Evolutionary conservation across 2,888 invertebrate species (phyloP).

Genomic region (Ophraella communa): DNA sequence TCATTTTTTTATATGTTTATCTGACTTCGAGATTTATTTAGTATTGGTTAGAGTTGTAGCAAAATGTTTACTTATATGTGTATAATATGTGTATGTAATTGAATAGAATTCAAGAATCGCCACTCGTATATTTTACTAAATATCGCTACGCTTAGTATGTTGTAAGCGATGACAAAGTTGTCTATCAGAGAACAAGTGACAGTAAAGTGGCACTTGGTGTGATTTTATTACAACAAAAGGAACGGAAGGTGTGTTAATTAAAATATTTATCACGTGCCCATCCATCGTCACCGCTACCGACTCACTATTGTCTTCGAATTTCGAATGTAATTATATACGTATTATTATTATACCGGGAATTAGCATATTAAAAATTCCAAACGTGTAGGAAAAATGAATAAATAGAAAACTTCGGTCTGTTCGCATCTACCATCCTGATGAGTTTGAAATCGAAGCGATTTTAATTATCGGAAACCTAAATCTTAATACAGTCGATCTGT

Average conservation of each 20-base stretch:
- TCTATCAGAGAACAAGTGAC: too few relatives aligned
- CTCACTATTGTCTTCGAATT: slow-evolving; percentile 19
- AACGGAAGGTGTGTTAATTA: slow-evolving; percentile 33
- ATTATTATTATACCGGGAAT: slow-evolving; percentile 23
- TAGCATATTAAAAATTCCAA: slow-evolving; percentile 17
- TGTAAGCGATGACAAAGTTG: too few relatives aligned
- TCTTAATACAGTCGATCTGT: too few relatives aligned
- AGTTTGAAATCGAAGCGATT: not conserved
- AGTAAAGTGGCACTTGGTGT: not conserved
- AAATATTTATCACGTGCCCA: slow-evolving; percentile 29
- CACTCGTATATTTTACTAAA: too few relatives aligned
- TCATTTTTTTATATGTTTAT: too few relatives aligned
- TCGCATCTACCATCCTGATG: not conserved
- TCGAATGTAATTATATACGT: slow-evolving; percentile 29
- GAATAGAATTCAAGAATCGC: too few relatives aligned
- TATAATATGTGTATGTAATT: too few relatives aligned
- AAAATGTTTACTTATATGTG: too few relatives aligned
- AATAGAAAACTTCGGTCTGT: not conserved
- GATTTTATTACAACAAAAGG: slow-evolving; percentile 12
- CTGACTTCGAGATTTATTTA: too few relatives aligned
- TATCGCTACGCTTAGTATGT: not conserved
- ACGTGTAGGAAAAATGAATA: slow-evolving; percentile 17
- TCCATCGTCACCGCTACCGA: slow-evolving; percentile 22
- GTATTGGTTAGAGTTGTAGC: too few relatives aligned
- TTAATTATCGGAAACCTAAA: too few relatives aligned